Conservation (phyloP, 2,797 vertebrate species). For the Margarornis squamiger region DNA sequence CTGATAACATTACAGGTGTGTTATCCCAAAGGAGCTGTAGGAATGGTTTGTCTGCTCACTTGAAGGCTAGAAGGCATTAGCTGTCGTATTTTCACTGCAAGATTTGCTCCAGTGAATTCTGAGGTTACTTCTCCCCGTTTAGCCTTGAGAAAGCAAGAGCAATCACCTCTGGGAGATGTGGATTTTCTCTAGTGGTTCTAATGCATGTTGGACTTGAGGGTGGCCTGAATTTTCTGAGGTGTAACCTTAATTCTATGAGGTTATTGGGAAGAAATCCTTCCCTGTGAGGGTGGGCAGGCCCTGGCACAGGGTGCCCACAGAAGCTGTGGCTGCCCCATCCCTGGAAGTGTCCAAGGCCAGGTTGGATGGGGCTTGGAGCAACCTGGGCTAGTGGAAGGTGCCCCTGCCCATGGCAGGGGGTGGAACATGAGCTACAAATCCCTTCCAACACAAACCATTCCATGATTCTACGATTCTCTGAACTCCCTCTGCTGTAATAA, state of each 20-base stretch:
- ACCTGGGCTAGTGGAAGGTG: fast-evolving
- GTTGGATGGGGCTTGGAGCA: fast-evolving
- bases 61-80: fast-evolving
- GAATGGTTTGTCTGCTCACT: not conserved
- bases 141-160: not conserved
- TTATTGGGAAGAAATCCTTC: not conserved
- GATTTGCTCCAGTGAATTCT: not conserved
- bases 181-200: not conserved
- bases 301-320: not conserved
- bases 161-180: fast-evolving
- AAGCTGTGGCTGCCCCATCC: not conserved
- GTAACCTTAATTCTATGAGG: not conserved
- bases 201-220: not conserved
- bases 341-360: not conserved
- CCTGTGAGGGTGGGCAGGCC: fast-evolving
- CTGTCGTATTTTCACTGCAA: not conserved
- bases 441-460: not conserved
- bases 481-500: not conserved
- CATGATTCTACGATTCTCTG: not conserved
- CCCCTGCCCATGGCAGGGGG: fast-evolving
- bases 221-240: not conserved
- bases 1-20: not conserved
- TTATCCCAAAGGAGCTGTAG: not conserved
- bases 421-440: too few relatives aligned
- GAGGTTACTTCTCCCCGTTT: fast-evolving